phyloP scores from a whole-genome alignment of 2,113 vertebrate genomes.

The Petroica traversi region DNA sequence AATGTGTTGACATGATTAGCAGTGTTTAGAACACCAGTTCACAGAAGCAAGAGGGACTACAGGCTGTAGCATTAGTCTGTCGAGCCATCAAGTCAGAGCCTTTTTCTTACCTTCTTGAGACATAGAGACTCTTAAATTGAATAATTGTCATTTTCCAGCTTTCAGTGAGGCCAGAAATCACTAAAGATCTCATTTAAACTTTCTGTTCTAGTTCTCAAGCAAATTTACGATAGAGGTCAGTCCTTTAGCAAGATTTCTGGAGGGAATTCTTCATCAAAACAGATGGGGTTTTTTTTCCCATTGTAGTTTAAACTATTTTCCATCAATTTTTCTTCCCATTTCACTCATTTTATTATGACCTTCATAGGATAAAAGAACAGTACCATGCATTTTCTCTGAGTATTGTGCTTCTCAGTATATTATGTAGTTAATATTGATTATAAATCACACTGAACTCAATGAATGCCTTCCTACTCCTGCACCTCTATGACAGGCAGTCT shows the following conservation, averaged over 20 bases:
- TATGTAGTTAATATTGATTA: conserved; percentile 69
- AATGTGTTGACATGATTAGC: conserved; percentile 30
- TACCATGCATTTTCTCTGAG: not conserved
- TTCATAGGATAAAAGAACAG: conserved; percentile 46
- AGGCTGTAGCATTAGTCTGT: not conserved
- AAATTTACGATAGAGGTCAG: conserved; percentile 55
- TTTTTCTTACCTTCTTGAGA: conserved; percentile 21
- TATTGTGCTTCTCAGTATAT: conserved; percentile 16
- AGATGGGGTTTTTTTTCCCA: not conserved
- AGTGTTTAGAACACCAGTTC: conserved; percentile 10
- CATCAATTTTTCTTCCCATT: conserved; percentile 52
- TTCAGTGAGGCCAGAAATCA: conserved; percentile 67
- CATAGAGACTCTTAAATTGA: conserved; percentile 63
- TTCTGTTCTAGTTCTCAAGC: conserved; percentile 57
- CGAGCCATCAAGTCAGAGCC: not conserved
- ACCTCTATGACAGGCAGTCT: not conserved
- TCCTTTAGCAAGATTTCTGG: conserved; percentile 45
- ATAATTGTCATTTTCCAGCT: conserved; percentile 63
- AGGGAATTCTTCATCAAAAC: conserved; percentile 44
- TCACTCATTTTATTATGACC: conserved; percentile 46
- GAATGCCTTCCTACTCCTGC: not conserved
- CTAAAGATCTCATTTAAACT: conserved; percentile 67
- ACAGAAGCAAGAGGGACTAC: not conserved
- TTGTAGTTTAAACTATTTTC: conserved; percentile 27
- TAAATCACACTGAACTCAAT: conserved; percentile 27